A percentile compares a stretch with the other conserved stretches of the same genome.
phyloP scores from a whole-genome alignment of 2,888 invertebrate genomes.

The Neria commutata region DNA sequence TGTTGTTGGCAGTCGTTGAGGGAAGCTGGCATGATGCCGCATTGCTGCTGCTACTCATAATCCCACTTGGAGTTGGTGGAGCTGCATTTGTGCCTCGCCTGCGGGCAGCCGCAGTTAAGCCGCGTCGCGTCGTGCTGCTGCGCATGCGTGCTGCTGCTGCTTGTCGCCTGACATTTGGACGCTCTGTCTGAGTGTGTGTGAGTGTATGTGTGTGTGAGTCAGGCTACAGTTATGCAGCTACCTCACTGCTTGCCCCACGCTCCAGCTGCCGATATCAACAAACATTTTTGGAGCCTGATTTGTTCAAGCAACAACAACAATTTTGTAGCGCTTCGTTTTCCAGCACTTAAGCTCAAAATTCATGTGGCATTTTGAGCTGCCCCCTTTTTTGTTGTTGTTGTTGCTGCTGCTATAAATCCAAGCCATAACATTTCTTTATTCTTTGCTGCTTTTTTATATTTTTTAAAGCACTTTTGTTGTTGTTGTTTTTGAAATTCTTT shows the following conservation, averaged over 20 bases:
- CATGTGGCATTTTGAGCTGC: background rate
- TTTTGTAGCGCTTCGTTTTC: background rate
- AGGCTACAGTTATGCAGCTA: too few relatives aligned
- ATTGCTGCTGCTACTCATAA: background rate
- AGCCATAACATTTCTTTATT: too few relatives aligned
- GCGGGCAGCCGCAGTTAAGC: background rate
- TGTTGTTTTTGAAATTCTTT: too few relatives aligned
- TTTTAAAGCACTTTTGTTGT: too few relatives aligned
- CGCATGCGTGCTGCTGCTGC: background rate
- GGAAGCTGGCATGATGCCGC: background rate
- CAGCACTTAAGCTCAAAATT: constrained; percentile 11
- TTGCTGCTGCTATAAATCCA: too few relatives aligned
- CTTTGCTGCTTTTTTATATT: too few relatives aligned
- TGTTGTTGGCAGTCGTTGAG: background rate
- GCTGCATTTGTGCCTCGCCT: background rate
- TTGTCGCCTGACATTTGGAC: constrained; percentile 6
- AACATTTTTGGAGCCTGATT: background rate
- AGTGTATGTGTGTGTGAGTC: too few relatives aligned
- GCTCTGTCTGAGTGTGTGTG: background rate
- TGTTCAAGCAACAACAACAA: constrained; percentile 2
- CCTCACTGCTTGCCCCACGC: too few relatives aligned
- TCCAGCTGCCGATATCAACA: too few relatives aligned
- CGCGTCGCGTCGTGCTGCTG: background rate
- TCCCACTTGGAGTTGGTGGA: background rate
- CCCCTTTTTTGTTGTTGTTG: constrained; percentile 26